A percentile compares a stretch with the other conserved stretches of the same genome.
Evolutionary conservation across 2,888 invertebrate genomes (phyloP).

Genomic region (Drosophila acutilabella): DNA sequence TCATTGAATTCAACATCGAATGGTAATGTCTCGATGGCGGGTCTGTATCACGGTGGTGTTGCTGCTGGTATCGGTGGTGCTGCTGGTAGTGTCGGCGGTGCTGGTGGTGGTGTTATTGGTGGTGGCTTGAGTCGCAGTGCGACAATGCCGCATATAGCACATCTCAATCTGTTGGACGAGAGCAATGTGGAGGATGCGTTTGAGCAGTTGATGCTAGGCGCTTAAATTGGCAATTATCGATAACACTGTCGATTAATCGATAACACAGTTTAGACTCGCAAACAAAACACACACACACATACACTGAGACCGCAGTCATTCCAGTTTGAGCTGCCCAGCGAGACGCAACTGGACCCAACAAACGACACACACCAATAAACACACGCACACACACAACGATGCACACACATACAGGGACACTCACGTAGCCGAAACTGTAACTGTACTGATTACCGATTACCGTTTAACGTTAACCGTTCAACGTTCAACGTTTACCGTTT

Average conservation of each 20-base stretch:
- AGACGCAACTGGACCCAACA: conserved; percentile 65
- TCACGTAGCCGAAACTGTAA: conserved; percentile 42
- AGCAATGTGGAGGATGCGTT: conserved; percentile 95
- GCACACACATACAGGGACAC: conserved; percentile 15
- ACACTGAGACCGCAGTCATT: conserved; percentile 48
- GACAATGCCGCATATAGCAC: conserved; percentile 91
- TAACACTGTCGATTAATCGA: conserved; percentile 28
- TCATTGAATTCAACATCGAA: conserved; percentile 62
- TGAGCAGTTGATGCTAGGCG: conserved; percentile 91
- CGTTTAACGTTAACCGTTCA: conserved; percentile 44
- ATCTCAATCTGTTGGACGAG: conserved; percentile 89
- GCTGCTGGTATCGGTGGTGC: conserved; percentile 27
- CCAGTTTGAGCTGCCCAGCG: conserved; percentile 63
- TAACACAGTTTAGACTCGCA: conserved; percentile 4
- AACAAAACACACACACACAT: conserved; percentile 19
- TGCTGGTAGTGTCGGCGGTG: conserved; percentile 64
- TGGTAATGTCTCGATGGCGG: conserved; percentile 69
- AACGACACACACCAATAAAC: conserved; percentile 40
- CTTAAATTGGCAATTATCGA: conserved; percentile 56
- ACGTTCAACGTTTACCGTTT: conserved; percentile 40
- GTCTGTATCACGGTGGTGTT: conserved; percentile 44
- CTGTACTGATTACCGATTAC: conserved; percentile 75
- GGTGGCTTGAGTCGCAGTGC: conserved; percentile 89
- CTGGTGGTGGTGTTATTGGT: conserved; percentile 82
- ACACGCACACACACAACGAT: conserved; percentile 26